Evolutionary conservation across 35 echinoderm and acorn worm species (phyloP).

Genomic region (Patiria miniata): DNA sequence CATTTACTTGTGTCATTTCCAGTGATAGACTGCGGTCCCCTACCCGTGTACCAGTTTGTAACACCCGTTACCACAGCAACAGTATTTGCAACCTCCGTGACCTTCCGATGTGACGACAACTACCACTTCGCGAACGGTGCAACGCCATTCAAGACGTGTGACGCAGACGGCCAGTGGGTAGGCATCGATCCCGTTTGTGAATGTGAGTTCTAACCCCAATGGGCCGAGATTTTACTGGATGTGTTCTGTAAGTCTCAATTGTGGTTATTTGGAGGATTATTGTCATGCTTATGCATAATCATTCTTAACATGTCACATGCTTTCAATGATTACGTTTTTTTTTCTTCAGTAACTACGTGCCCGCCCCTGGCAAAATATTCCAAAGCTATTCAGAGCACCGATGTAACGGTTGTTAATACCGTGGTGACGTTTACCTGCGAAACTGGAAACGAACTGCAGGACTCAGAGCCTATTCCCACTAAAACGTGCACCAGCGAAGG

Average conservation of each 20-base stretch:
- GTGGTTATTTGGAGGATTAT: too few species aligned
- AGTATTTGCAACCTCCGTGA: neutral
- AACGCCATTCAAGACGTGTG: neutral
- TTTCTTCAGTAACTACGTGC: neutral
- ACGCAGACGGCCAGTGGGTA: neutral
- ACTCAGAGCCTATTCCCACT: neutral
- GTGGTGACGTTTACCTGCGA: neutral
- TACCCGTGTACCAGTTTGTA: neutral
- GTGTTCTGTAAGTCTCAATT: too few species aligned
- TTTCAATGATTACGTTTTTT: neutral
- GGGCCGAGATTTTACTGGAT: too few species aligned
- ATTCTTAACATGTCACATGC: too few species aligned
- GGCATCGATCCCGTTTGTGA: slow-evolving; percentile 5
- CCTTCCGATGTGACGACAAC: neutral
- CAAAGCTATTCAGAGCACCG: neutral
- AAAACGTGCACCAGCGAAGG: neutral
- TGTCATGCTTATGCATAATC: too few species aligned
- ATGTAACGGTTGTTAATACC: neutral
- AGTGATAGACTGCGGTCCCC: neutral
- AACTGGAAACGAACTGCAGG: neutral
- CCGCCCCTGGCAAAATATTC: neutral
- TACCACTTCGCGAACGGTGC: neutral
- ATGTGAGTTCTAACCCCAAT: neutral
- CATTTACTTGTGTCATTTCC: neutral
- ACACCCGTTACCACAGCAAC: neutral